Conservation (phyloP, 2,797 vertebrate species). For the Australoheros facetus region DNA sequence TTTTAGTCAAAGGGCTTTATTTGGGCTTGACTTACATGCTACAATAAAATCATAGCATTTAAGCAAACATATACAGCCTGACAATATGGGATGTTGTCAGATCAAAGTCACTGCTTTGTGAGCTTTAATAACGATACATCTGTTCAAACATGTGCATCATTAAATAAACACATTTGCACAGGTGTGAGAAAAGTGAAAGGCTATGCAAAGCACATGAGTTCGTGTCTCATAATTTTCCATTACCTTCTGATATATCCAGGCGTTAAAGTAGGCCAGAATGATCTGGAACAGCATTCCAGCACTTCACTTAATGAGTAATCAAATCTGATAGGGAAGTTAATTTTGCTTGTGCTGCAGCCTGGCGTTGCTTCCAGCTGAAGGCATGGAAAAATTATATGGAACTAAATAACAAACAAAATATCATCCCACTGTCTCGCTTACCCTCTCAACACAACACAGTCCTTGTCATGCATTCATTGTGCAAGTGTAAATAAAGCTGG, state of each 20-base stretch:
- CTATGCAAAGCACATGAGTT: background rate
- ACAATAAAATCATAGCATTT: background rate
- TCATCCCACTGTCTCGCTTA: background rate
- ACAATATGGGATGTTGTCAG: background rate
- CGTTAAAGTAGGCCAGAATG: background rate
- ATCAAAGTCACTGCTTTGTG: background rate
- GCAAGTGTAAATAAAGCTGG: background rate
- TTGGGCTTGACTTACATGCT: background rate
- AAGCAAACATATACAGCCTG: background rate
- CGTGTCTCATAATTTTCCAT: background rate
- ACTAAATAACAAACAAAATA: fast-evolving
- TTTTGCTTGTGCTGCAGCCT: background rate
- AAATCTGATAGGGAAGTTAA: background rate
- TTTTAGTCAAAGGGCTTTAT: background rate
- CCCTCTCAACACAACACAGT: background rate
- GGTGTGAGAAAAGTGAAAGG: background rate
- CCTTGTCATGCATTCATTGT: background rate
- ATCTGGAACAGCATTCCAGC: background rate
- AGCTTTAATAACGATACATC: background rate
- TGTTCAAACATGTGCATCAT: background rate
- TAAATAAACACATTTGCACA: background rate
- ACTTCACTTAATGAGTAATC: background rate
- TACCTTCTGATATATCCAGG: background rate
- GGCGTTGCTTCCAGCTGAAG: background rate
- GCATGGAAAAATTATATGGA: background rate